Percentiles rank a stretch among this genome's conserved stretches.
These are phyloP conservation scores for Sebastes itinus DNA, from an alignment of 2,797 vertebrate genomes.

Conservation along the genomic window DNA sequence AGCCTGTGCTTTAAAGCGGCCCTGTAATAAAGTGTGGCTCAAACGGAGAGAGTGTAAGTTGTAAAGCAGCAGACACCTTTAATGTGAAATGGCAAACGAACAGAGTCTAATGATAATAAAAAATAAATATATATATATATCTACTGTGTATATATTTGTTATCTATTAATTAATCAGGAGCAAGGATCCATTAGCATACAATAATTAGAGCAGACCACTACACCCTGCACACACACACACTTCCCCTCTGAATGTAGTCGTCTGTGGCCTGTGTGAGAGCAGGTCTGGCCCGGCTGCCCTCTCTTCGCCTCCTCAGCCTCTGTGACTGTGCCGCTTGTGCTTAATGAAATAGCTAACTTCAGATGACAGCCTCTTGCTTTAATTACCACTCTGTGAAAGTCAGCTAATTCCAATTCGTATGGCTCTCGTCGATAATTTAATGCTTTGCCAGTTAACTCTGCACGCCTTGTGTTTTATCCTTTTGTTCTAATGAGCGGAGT, in stretches of 20 bases:
- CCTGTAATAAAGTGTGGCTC: background rate
- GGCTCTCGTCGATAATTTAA: constrained; percentile 46
- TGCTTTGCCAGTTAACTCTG: constrained; percentile 50
- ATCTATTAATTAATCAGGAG: constrained; percentile 36
- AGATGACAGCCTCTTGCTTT: constrained; percentile 46
- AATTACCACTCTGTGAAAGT: constrained; percentile 55
- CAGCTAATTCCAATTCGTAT: constrained; percentile 47
- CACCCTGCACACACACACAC: background rate
- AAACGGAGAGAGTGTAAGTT: background rate
- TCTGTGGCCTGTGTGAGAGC: background rate
- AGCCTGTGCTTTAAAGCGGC: too few species aligned
- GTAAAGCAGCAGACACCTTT: background rate
- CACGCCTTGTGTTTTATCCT: constrained; percentile 38
- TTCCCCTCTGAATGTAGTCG: background rate
- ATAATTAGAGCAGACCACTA: constrained; percentile 1
- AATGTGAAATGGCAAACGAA: constrained; percentile 1
- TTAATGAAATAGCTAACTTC: constrained; percentile 58
- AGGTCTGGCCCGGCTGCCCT: background rate
- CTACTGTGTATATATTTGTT: background rate
- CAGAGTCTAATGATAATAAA: background rate
- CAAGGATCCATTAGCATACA: background rate
- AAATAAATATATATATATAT: too few species aligned
- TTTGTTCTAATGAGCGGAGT: constrained; percentile 37
- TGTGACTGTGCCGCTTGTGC: constrained; percentile 8
- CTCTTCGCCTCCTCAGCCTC: background rate